Evolutionary conservation across 2,113 vertebrate species (phyloP).

Genomic region (Tetraodon nigroviridis): DNA sequence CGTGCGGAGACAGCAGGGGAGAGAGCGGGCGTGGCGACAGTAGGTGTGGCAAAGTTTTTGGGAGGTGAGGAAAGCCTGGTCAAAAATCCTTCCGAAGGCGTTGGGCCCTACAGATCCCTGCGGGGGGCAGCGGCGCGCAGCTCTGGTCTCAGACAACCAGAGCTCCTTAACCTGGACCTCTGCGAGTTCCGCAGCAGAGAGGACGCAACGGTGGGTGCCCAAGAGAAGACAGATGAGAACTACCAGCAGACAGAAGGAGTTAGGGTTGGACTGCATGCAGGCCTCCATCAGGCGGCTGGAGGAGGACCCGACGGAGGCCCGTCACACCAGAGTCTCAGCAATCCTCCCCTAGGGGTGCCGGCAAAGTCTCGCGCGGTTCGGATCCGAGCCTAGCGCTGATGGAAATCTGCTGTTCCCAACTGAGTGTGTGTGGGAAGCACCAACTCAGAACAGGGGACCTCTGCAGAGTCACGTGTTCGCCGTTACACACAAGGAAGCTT

Average conservation of each 20-base stretch:
- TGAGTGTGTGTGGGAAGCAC: constrained; percentile 23
- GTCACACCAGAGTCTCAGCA: constrained; percentile 71
- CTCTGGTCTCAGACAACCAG: constrained; percentile 1
- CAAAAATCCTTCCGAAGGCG: constrained; percentile 99
- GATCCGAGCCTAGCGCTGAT: no score
- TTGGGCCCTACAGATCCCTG: constrained; percentile 72
- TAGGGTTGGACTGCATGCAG: constrained; percentile 84
- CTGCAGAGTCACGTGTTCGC: constrained; percentile 68
- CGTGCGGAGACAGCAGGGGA: no score
- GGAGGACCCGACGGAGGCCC: constrained; percentile 55
- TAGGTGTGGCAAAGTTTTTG: constrained; percentile 99
- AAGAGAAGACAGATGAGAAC: constrained; percentile 67
- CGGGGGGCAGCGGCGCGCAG: background rate
- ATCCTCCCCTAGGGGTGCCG: constrained; percentile 79
- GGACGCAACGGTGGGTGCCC: constrained; percentile 75
- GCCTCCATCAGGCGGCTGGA: constrained; percentile 63
- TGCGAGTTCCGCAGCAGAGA: constrained; percentile 43
- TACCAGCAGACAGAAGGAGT: constrained; percentile 81
- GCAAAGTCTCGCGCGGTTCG: constrained; percentile 2
- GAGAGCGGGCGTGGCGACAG: constrained; percentile 77
- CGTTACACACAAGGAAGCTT: constrained; percentile 70
- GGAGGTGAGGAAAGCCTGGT: constrained; percentile 89
- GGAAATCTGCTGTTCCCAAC: background rate
- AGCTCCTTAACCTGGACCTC: constrained; percentile 57
- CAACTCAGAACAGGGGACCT: constrained; percentile 71